phyloP scores from a whole-genome alignment of 2,113 vertebrate genomes.

The Scalopus aquaticus region DNA sequence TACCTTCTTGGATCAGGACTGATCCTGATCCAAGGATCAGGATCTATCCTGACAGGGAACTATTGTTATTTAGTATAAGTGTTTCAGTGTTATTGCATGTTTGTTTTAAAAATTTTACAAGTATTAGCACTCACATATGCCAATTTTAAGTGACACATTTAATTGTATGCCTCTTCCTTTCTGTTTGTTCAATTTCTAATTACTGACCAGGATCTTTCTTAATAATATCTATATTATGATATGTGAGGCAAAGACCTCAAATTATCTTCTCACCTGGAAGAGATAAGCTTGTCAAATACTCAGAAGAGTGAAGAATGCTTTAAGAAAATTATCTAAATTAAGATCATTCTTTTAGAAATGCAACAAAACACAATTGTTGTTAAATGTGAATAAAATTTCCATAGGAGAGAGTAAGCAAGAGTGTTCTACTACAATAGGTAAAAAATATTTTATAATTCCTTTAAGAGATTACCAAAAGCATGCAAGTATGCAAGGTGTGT shows the following conservation, averaged over 20 bases:
- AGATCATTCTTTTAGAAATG: background rate
- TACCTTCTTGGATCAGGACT: too few species aligned
- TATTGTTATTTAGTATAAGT: background rate
- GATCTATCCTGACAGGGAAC: background rate
- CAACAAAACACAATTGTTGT: background rate
- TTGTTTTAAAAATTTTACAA: background rate
- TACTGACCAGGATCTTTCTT: background rate
- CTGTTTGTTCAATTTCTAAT: background rate
- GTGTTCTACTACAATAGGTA: background rate
- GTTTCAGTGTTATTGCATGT: background rate
- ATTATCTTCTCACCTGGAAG: background rate
- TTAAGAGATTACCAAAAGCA: background rate
- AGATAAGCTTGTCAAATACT: background rate
- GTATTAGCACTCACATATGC: background rate
- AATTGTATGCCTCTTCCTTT: background rate
- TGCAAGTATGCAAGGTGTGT: background rate
- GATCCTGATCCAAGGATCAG: too few species aligned
- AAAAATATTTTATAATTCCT: background rate
- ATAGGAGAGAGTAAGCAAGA: background rate
- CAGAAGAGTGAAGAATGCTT: background rate
- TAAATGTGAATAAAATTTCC: background rate
- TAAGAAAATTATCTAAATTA: background rate
- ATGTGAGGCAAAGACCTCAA: background rate
- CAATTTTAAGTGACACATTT: background rate
- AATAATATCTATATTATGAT: background rate